A percentile compares a stretch with the other conserved stretches of the same genome.
These are phyloP conservation scores for Quadriops clusia DNA, from an alignment of 2,888 invertebrate genomes.

Conservation along the genomic window DNA sequence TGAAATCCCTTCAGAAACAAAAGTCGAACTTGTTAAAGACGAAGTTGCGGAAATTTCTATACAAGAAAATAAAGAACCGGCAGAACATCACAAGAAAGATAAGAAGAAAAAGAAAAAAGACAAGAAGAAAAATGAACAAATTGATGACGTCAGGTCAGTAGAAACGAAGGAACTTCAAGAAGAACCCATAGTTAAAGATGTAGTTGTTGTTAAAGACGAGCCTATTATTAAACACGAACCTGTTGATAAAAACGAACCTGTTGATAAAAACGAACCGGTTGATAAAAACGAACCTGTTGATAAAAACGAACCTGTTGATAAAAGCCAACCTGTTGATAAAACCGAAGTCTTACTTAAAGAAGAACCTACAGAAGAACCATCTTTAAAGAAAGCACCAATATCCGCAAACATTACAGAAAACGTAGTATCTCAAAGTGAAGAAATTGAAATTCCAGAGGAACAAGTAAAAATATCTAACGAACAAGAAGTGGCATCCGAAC, in stretches of 20 bases:
- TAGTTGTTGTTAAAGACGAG: background rate
- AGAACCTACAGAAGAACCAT: background rate
- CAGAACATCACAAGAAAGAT: background rate
- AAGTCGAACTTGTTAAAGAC: slow-evolving; percentile 15
- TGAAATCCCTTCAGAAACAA: background rate
- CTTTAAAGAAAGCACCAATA: background rate
- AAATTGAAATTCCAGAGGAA: too few relatives aligned
- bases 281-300: too few relatives aligned
- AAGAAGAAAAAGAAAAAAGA: too few relatives aligned
- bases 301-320: background rate
- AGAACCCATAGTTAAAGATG: slow-evolving; percentile 1
- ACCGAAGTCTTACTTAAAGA: background rate
- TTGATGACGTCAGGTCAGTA: too few relatives aligned
- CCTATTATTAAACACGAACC: slow-evolving; percentile 2
- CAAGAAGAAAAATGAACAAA: background rate
- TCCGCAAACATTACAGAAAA: background rate
- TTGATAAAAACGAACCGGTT: too few relatives aligned
- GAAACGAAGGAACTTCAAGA: background rate
- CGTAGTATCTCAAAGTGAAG: too few relatives aligned
- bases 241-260: background rate
- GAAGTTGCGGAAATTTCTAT: background rate
- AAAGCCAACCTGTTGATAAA: background rate
- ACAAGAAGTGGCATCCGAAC: too few relatives aligned
- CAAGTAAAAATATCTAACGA: too few relatives aligned
- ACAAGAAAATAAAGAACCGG: background rate